phyloP scores from a whole-genome alignment of 2,113 vertebrate genomes.

The Melanocharis versteri region DNA sequence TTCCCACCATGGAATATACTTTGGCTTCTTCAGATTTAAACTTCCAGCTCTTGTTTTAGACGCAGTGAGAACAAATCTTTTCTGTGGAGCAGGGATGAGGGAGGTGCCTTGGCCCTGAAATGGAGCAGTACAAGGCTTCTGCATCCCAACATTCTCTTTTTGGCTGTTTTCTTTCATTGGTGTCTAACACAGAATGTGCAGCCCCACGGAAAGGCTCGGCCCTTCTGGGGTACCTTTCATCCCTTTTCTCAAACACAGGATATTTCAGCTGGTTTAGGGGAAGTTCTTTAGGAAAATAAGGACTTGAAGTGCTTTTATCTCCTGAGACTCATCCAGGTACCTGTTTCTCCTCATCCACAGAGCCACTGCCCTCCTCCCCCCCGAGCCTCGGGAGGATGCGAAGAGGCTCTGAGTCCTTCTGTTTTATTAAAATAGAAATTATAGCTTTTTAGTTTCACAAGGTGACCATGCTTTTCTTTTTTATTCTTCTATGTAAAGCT shows the following conservation, averaged over 20 bases:
- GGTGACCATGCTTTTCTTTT: not conserved
- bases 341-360: not conserved
- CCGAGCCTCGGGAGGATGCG: not conserved
- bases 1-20: not conserved
- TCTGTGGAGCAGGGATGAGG: slow-evolving; percentile 37
- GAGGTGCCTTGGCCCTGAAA: slow-evolving; percentile 15
- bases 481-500: not conserved
- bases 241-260: not conserved
- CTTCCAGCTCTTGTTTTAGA: slow-evolving; percentile 33
- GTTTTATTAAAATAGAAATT: not conserved
- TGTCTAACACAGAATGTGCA: fast-evolving
- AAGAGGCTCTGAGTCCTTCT: not conserved
- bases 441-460: not conserved
- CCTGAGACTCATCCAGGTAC: not conserved
- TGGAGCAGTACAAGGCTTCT: not conserved
- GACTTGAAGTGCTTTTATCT: not conserved
- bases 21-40: not conserved
- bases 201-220: not conserved
- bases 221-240: not conserved
- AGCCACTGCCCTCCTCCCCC: not conserved
- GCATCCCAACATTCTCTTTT: not conserved
- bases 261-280: not conserved
- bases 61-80: not conserved
- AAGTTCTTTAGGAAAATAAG: not conserved
- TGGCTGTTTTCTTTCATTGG: not conserved